phyloP scores from a whole-genome alignment of 2,113 vertebrate genomes.

The Chaetura pelagica region DNA sequence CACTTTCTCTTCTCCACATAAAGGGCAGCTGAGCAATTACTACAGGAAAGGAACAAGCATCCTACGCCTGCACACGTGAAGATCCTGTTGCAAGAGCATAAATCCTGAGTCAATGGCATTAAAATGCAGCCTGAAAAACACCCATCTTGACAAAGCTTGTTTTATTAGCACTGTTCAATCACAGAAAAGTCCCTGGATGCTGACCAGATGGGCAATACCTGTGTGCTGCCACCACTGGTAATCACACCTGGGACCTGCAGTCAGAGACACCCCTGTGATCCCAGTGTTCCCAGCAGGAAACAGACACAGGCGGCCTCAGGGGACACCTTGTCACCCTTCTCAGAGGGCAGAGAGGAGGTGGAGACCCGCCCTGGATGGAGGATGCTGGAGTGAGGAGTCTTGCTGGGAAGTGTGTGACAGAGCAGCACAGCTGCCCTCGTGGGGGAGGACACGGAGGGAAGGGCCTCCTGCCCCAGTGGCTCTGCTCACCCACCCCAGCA shows the following conservation, averaged over 20 bases:
- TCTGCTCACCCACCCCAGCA: not conserved
- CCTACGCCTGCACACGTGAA: not conserved
- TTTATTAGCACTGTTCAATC: slow-evolving; percentile 8
- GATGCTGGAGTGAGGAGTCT: not conserved
- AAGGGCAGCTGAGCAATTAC: slow-evolving; percentile 65
- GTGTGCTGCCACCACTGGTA: not conserved
- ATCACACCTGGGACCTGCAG: not conserved
- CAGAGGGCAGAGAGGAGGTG: not conserved
- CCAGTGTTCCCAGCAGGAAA: not conserved
- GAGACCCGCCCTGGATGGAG: not conserved
- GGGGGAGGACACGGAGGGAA: rapidly evolving
- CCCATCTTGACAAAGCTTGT: not conserved
- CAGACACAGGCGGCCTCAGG: rapidly evolving
- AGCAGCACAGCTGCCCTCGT: rapidly evolving
- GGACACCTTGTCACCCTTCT: not conserved
- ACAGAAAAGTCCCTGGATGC: not conserved
- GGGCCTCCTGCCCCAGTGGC: rapidly evolving
- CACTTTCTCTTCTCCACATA: slow-evolving; percentile 18
- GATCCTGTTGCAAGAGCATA: not conserved
- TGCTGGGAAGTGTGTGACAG: not conserved
- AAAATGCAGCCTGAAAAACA: slow-evolving; percentile 32
- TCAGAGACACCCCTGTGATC: not conserved
- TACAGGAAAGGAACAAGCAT: not conserved
- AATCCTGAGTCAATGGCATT: slow-evolving; percentile 22
- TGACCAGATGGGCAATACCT: not conserved